Percentiles rank a stretch among this genome's conserved stretches.
Conservation (phyloP, 2,888 invertebrate genomes). For the Globia sparganii region DNA sequence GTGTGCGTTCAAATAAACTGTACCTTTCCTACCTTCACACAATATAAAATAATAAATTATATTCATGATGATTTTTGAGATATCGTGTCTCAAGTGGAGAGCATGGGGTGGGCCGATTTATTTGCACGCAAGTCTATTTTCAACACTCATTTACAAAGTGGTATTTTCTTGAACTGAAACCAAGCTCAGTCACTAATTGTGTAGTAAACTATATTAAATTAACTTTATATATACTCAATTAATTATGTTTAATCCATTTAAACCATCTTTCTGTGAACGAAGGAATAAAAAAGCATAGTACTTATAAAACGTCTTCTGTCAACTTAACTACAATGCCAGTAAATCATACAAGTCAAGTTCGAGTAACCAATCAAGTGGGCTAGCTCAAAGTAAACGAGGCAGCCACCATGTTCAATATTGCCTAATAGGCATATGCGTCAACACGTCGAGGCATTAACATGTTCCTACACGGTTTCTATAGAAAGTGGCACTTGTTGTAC, state of each 20-base stretch:
- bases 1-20: no score
- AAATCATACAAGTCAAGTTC: constrained; percentile 4
- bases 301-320: background rate
- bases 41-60: no score
- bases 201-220: background rate
- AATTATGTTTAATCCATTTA: background rate
- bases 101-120: no score
- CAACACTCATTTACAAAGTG: background rate
- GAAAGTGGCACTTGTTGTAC: constrained; percentile 85
- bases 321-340: background rate
- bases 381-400: constrained; percentile 51
- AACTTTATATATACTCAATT: background rate
- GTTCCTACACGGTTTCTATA: constrained; percentile 80
- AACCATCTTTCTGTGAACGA: background rate
- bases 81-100: no score
- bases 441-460: constrained; percentile 79
- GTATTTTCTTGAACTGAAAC: background rate
- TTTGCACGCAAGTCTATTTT: no score
- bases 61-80: no score
- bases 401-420: constrained; percentile 76
- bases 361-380: constrained; percentile 34
- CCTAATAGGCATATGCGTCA: constrained; percentile 80
- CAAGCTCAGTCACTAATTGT: background rate
- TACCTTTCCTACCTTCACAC: no score
- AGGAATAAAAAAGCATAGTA: background rate